Base-by-base conservation (phyloP, 2,888 invertebrate species). In the Galerucella nymphaeae region DNA sequence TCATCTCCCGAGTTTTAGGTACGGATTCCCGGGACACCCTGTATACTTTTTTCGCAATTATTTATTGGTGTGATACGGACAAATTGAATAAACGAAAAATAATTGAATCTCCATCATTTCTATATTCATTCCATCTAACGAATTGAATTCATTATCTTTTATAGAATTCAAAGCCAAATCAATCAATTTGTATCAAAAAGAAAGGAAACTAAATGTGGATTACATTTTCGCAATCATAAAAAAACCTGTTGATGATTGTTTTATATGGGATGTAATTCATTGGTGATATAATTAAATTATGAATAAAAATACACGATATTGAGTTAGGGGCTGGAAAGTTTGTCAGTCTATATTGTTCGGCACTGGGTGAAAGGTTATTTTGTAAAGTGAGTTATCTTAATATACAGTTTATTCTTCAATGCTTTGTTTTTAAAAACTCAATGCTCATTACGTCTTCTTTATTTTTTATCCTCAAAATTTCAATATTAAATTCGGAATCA, bases 91-190 rank as follows among this genome's bases (percentile, higher is more conserved):
- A 45, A 45, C 45, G 45, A 45, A 14, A 45, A 13, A 14, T 45
- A 45, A 45, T 45, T 45, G 45, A 38, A 45, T 45, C 11, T 14
- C 11, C 1, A 69, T 38, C 45, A 50, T 50, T 13, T 45, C n/a
- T 18, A 53, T 18, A 53, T 16, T 50, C 16, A 53, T 50, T 65
- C 14, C 50, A 16, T n/a, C 23, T 30, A 66, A 41, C 55, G 53
- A 66, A 66, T 66, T 57, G 57, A 55, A 45, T 2, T 45, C 45
- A 45, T 45, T 45, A 45, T 11, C 45, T 64, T 64, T 30, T 30
- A 57, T 58, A 3, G 10, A 53, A 10, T 66, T 58, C 58, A 66
- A 58, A 66, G 66, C 41, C 57, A 23, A 66, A 66, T 66, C 66
- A 57, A 66, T 66, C 30, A 66, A 57, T 45, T 57, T 57, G 30